phyloP scores from a whole-genome alignment of 1,140 invertebrate genomes.

The Pachyrhynchus sulphureomaculatus region DNA sequence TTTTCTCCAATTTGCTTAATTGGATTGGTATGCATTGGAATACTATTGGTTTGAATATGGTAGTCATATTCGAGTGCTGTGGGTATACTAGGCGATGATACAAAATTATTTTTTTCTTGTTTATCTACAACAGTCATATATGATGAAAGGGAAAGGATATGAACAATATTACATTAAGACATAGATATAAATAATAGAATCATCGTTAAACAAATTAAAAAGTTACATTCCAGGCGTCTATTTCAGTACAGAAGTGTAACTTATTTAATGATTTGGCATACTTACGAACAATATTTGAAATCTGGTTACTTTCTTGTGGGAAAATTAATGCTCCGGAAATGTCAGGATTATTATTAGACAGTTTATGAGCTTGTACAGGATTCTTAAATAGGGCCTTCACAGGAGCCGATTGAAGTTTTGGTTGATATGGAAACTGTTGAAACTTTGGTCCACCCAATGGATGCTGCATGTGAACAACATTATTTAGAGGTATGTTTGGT shows the following conservation, averaged over 20 bases:
- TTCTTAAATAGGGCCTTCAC: constrained; percentile 3
- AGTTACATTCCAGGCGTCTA: no score
- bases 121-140: constrained; percentile 7
- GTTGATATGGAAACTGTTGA: background rate
- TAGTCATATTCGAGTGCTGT: constrained; percentile 41
- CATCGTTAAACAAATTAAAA: no score
- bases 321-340: background rate
- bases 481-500: background rate
- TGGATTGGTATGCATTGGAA: constrained; percentile 39
- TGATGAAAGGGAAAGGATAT: no score
- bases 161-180: no score
- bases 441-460: background rate
- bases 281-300: background rate
- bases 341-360: background rate
- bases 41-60: constrained; percentile 47
- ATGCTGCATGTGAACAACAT: constrained; percentile 3
- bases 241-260: no score
- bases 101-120: constrained; percentile 25
- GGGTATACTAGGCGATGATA: constrained; percentile 34
- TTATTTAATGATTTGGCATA: no score
- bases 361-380: background rate
- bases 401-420: background rate
- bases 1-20: constrained; percentile 56
- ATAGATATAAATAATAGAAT: no score
- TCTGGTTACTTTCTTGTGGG: background rate